Evolutionary conservation across 2,113 vertebrate genomes (phyloP).

Genomic region (Stictonetta naevosa): DNA sequence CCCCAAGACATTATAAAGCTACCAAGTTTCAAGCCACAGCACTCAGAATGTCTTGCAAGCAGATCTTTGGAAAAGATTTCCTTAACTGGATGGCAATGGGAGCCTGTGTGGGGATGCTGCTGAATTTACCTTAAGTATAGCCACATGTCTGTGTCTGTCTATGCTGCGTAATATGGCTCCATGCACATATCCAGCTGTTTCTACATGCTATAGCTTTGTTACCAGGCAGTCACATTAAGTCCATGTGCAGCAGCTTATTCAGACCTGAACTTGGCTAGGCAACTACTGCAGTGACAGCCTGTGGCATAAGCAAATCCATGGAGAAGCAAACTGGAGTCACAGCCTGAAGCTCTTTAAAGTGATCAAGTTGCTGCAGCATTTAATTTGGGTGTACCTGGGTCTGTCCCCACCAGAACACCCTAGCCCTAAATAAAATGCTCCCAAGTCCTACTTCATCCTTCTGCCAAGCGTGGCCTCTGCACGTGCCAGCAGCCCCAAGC

Average conservation of each 20-base stretch:
- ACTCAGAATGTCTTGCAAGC: background rate
- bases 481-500: background rate
- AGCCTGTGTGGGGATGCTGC: background rate
- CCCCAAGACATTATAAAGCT: background rate
- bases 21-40: background rate
- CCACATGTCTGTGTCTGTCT: background rate
- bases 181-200: fast-evolving
- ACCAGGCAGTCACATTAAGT: background rate
- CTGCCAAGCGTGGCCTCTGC: background rate
- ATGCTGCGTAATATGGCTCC: fast-evolving
- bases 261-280: background rate
- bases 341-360: background rate
- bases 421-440: background rate
- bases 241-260: fast-evolving
- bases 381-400: background rate
- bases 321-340: background rate
- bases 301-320: too few relatives aligned
- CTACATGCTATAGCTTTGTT: background rate
- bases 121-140: background rate
- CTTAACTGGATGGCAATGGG: background rate
- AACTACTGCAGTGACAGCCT: fast-evolving
- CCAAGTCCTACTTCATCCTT: background rate
- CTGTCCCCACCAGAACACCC: background rate
- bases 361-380: background rate
- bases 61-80: fast-evolving